Base-by-base conservation (phyloP, 1,140 invertebrate species). In the Antheraea mylitta region DNA sequence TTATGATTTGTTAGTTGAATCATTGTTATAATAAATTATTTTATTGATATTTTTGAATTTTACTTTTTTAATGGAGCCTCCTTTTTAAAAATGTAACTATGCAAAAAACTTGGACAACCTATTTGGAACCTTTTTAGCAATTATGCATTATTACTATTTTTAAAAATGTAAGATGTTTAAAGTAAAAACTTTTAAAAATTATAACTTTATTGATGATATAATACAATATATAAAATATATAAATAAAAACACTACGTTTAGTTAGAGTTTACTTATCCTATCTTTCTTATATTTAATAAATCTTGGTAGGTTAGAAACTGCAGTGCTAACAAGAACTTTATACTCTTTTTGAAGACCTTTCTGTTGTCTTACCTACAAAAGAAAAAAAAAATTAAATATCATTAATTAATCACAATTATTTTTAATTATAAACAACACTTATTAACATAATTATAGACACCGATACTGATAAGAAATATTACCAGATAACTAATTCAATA, bases 241-340 rank as follows among this genome's bases (percentile, higher is more conserved):
- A 65, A 65, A 48, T 65, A 65, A 42, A 22, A 45, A 13, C 38
- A 18, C 19, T 19, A 48, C 3, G 53, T 18, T 13, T 38, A 68
- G 10, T 79, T 80, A 79, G 64, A 86, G 81, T 58, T 77, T 86
- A 76, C 70, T 83, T 64, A 92, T 45, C 78, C 87, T 79, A 66
- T 77, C 78, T 71, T 80, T 92, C 69, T 88, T 96, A 85, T 96
- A 97, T 69, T 94, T 94, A 67, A 96, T 94, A 88, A 97, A 97
- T 71, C 95, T 93, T 7, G 93, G 88, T 71, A 97, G 89, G 84
- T 97, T 97, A 5, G 93, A 93, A 71, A 93, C 94, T 0, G 95
- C 96, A 16, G 96, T 97, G 22, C 93, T 93, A 10, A 97, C 94
- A 8, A 96, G 91, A 2, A 94, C 92, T 65, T 93, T 92, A 77